Conservation (phyloP, 2,888 invertebrate genomes). For the Latrodectus hesperus region DNA sequence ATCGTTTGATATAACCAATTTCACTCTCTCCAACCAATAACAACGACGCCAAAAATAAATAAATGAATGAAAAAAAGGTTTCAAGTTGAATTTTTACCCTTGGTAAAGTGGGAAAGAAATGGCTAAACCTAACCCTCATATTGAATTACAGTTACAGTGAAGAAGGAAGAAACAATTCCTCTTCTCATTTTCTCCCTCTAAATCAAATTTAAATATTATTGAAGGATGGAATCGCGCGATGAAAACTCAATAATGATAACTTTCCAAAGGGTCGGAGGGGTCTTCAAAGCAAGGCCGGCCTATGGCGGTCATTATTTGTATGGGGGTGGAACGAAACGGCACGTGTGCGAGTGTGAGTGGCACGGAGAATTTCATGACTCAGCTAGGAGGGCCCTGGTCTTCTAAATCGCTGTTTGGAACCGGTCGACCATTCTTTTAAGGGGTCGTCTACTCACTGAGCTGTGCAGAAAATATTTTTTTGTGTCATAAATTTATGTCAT, state of each 20-base stretch:
- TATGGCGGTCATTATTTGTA: background rate
- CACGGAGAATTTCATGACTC: slow-evolving; percentile 2
- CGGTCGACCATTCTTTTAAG: background rate
- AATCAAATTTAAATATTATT: slow-evolving; percentile 60
- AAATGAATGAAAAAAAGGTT: background rate
- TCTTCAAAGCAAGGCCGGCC: background rate
- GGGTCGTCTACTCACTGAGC: background rate
- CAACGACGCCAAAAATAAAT: background rate
- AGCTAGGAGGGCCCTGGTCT: background rate
- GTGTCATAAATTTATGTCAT: too few relatives aligned
- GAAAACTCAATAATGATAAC: slow-evolving; percentile 40
- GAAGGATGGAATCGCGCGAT: slow-evolving; percentile 36
- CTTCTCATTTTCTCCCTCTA: background rate
- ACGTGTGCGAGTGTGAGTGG: background rate
- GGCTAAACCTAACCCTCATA: background rate
- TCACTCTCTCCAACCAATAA: background rate
- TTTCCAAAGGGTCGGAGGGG: slow-evolving; percentile 9
- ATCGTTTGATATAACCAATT: background rate
- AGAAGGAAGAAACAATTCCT: background rate
- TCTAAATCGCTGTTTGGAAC: background rate
- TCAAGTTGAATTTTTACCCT: background rate
- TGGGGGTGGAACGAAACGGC: background rate
- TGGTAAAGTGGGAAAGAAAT: background rate
- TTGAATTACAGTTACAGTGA: background rate
- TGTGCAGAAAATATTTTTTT: background rate